Base-by-base conservation (phyloP, 2,888 invertebrate genomes). In the Pycnomerus fuliginosus region DNA sequence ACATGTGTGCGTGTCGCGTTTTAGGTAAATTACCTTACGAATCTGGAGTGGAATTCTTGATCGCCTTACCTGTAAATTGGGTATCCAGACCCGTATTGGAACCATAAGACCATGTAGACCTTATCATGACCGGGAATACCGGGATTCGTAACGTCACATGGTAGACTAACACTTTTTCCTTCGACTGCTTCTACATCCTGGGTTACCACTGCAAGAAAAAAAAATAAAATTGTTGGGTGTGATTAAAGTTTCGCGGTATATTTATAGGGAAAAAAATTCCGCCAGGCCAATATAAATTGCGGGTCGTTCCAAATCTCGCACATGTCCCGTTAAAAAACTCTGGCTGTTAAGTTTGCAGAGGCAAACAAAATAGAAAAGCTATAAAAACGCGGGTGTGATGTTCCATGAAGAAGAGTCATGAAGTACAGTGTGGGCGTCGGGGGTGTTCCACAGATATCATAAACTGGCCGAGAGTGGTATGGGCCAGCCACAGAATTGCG, bases 61-160 rank as follows among this genome's bases (percentile, higher is more conserved):
- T 8, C 3, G 1, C 49, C 80, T 74, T 66, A 91, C 91, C 90
- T 90, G 79, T 91, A 92, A 36, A 92, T 77, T 11, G 92, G 91
- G 62, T 87, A 87, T 35, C 90, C 90, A 37, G 87, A 87, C 62
- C 89, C 89, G 64, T 90, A 87, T 62, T 86, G 82, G 76, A 91
- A 92, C 91, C 91, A 92, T 73, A 92, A 84, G 50, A 92, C 90
- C 88, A 92, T 90, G 76, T 90, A 87, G 56, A 92, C 87, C 71
- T 87, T 88, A 74, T 91, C 90, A 71, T 88, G 82, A 61, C 81
- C 82, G 61, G n/a, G n/a, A n/a, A n/a, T n/a, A n/a, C 81, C 82
- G 22, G 87, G 84, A 30, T 90, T 86, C 50, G 84, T 83, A 48
- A 92, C 86, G 74, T 91, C 88, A 71, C 92, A 93, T 20, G 91